phyloP scores from a whole-genome alignment of 2,888 invertebrate species.

The Polyommatus iphigenia region DNA sequence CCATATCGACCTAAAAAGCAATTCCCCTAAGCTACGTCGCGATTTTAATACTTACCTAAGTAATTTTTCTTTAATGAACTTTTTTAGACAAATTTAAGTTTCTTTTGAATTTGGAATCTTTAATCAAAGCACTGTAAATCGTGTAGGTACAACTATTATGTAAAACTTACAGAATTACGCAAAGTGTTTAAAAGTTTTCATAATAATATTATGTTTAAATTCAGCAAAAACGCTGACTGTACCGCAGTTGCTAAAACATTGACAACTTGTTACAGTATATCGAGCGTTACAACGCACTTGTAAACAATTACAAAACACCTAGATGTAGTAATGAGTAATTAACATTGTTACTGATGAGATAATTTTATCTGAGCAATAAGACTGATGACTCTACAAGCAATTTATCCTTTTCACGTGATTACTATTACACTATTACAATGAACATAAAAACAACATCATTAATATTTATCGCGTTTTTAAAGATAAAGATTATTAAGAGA shows the following conservation, averaged over 20 bases:
- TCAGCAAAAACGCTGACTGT: neutral
- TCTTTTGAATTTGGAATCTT: too few relatives aligned
- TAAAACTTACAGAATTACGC: neutral
- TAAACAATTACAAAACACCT: slow-evolving; percentile 1
- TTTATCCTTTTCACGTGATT: slow-evolving; percentile 6
- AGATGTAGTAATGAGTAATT: slow-evolving; percentile 4
- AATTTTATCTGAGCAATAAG: slow-evolving; percentile 9
- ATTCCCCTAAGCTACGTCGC: too few relatives aligned
- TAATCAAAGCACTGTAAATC: too few relatives aligned
- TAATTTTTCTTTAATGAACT: too few relatives aligned
- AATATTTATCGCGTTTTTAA: neutral
- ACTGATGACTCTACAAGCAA: neutral
- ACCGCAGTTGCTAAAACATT: neutral
- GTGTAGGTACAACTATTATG: too few relatives aligned
- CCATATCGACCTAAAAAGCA: too few relatives aligned
- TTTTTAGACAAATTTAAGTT: too few relatives aligned
- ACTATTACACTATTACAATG: neutral
- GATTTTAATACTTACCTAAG: too few relatives aligned
- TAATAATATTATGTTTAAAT: neutral
- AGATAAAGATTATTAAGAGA: neutral
- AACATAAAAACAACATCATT: neutral
- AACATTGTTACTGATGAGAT: neutral
- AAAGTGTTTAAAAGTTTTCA: neutral
- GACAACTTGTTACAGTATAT: neutral
- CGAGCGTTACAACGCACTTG: neutral